A percentile compares a stretch with the other conserved stretches of the same genome.
Evolutionary conservation across 2,113 vertebrate species (phyloP).

Genomic region (Charadrius vociferus): DNA sequence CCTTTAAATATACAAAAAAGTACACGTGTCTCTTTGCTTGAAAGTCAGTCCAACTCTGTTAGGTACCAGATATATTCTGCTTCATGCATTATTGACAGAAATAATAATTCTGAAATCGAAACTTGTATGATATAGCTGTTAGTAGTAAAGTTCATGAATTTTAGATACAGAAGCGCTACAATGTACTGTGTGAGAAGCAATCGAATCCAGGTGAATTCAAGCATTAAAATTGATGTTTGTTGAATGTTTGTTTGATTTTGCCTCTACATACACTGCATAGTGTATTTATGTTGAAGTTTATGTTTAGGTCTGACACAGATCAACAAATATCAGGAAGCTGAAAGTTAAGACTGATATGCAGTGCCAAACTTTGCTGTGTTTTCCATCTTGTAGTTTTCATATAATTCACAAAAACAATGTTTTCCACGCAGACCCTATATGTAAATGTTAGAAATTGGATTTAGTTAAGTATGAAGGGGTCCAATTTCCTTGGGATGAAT

Average conservation of each 20-base stretch:
- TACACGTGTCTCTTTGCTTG: background rate
- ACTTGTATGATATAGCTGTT: background rate
- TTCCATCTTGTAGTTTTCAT: background rate
- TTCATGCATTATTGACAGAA: background rate
- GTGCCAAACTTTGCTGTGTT: background rate
- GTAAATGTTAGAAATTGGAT: background rate
- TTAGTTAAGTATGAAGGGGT: background rate
- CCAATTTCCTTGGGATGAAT: background rate
- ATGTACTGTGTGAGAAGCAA: background rate
- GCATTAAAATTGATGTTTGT: background rate
- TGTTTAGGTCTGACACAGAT: background rate
- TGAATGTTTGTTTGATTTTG: too few species aligned
- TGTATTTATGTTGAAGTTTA: background rate
- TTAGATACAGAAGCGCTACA: background rate
- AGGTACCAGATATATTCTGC: background rate
- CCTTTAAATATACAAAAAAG: background rate
- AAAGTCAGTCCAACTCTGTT: background rate
- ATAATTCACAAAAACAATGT: accelerated
- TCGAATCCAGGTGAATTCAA: background rate
- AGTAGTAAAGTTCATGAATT: background rate
- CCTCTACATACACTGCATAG: background rate
- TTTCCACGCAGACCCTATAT: accelerated
- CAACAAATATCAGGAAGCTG: background rate
- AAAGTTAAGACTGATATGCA: background rate
- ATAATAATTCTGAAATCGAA: background rate